Conservation (phyloP, 2,113 vertebrate genomes). For the Cottus gobio region DNA sequence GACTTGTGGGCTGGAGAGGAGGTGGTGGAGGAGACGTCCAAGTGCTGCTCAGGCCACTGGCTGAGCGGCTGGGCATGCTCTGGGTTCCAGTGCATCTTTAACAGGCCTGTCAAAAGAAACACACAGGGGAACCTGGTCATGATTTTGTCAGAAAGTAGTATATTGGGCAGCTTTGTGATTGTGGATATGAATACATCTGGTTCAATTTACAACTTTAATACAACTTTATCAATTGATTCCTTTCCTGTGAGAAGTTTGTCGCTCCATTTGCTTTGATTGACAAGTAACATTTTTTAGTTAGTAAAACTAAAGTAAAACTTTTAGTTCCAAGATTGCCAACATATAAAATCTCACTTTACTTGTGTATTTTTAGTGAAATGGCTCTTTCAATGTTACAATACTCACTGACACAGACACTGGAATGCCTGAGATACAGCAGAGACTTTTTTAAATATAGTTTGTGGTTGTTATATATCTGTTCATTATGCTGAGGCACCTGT, state of each 20-base stretch:
- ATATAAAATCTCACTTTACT: not conserved
- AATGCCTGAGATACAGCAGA: not conserved
- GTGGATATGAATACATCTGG: not conserved
- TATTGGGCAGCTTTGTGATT: not conserved
- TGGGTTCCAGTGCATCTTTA: slow-evolving; percentile 99
- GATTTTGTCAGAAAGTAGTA: not conserved
- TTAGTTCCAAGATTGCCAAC: not conserved
- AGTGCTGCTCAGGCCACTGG: slow-evolving; percentile 99
- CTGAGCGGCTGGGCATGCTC: slow-evolving; percentile 98
- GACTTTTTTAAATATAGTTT: not conserved
- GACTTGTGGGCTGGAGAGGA: slow-evolving; percentile 95
- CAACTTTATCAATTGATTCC: not conserved
- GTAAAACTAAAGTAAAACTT: not conserved
- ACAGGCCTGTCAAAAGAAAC: slow-evolving; percentile 81
- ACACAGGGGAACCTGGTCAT: slow-evolving; percentile 17
- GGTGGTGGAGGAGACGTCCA: slow-evolving; percentile 97
- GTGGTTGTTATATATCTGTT: not conserved
- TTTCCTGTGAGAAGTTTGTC: not conserved
- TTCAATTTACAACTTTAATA: no score
- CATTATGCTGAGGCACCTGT: not conserved
- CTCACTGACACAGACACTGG: not conserved
- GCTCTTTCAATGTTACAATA: not conserved
- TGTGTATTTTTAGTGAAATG: not conserved
- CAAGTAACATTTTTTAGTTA: not conserved
- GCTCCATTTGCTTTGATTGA: not conserved